Evolutionary conservation across 2,888 invertebrate species (phyloP), one percentile per base, ranked within the genome.

Genomic region (Hipparchia sbordonii): DNA sequence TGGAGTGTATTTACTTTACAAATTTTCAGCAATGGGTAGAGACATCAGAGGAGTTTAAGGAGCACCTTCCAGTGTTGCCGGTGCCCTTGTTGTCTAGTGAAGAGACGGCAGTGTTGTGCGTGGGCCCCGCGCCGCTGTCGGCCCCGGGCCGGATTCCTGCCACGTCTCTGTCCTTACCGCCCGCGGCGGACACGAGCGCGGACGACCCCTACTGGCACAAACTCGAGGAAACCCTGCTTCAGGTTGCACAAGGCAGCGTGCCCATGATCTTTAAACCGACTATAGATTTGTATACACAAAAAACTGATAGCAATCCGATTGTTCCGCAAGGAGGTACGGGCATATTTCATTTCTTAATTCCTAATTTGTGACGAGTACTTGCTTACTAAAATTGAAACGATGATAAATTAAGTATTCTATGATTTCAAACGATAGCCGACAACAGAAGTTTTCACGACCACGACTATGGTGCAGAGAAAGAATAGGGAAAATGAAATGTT

Each of bases 241-340:
- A 96, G 75, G 96, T 96, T 75, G 96, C 95, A 3, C 95, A 95
- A 73, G 96, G 96, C 67, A 92, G 95, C 2, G 92, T 96, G 39
- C 96, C 96, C 6, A 95, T 97, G 93, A 95, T 97, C 77, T 97
- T 97, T 86, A 97, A 96, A 82, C 97, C 98, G 0, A 95, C 96
- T 1, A 91, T 96, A 48, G 96, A 96, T 77, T 91, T 98, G 70
- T 97, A 97, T 84, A 96, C 95, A 0, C 94, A 95, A 77, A 93
- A 93, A 72, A 95, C 95, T 72, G 95, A 96, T 76, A 96, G 91
- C 67, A 95, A 95, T 81, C 97, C 98, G 2, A 90, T 96, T 39
- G 96, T 96, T 9, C 95, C 97, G 66, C 95, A 97, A 79, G 96
- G 96, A 85, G 96, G 96, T 96, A 82, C 6, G 60, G n/a, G 4